A percentile compares a stretch with the other conserved stretches of the same genome.
Evolutionary conservation across 2,888 invertebrate genomes (phyloP).

Genomic region (Andricus curvator): DNA sequence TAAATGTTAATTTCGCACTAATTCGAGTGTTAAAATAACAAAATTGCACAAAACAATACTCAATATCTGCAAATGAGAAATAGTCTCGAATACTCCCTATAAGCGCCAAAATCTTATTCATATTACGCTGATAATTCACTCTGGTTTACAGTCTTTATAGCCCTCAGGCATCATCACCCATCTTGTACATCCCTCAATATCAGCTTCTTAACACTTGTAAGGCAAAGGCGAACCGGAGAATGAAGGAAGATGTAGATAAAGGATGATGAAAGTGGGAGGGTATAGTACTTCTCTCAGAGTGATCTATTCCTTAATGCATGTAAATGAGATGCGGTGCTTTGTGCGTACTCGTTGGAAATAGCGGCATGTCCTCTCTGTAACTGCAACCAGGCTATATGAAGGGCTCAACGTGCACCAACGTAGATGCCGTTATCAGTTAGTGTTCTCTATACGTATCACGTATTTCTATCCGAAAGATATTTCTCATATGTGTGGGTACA

Average conservation of each 20-base stretch:
- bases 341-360: constrained; percentile 57
- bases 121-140: constrained; percentile 8
- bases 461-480: constrained; percentile 28
- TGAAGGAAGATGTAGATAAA: constrained; percentile 29
- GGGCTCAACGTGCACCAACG: background rate
- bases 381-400: background rate
- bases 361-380: constrained; percentile 36
- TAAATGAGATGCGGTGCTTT: constrained; percentile 64
- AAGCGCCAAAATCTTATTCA: background rate
- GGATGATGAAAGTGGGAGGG: constrained; percentile 21
- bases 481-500: background rate
- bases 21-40: no score
- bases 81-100: background rate
- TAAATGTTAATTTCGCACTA: no score
- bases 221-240: constrained; percentile 8
- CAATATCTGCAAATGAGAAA: background rate
- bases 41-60: background rate
- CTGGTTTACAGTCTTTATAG: background rate
- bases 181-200: background rate
- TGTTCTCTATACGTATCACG: constrained; percentile 1
- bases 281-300: constrained; percentile 45
- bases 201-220: constrained; percentile 8
- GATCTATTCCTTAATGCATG: constrained; percentile 66
- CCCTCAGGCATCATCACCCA: background rate
- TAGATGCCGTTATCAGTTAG: background rate